A percentile compares a stretch with the other conserved stretches of the same genome.
Conservation (phyloP, 92 coral and sea anemone species). For the Micromussa lordhowensis region DNA sequence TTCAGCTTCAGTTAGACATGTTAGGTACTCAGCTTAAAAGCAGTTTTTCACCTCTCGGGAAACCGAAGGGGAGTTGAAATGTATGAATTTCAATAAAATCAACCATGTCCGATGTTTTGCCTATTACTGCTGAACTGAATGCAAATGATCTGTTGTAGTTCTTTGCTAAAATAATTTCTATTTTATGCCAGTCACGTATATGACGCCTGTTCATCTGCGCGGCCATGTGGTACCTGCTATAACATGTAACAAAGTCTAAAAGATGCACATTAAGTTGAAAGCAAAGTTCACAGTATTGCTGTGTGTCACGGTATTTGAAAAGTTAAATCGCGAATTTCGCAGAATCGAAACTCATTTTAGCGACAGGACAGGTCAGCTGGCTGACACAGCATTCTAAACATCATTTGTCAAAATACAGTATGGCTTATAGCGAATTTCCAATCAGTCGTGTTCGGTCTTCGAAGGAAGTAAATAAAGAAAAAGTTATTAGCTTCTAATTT, state of each 20-base stretch:
- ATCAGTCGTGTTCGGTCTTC: not conserved
- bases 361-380: not conserved
- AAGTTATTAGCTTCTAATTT: not conserved
- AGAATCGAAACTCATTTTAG: not conserved
- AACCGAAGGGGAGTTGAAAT: not conserved
- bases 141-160: not conserved
- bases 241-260: not conserved
- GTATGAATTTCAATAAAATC: not conserved
- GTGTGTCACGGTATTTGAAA: not conserved
- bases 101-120: not conserved
- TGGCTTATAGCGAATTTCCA: not conserved
- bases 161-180: not conserved
- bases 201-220: not conserved
- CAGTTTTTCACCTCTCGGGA: too few relatives aligned
- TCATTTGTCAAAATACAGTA: not conserved
- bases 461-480: not conserved
- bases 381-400: not conserved
- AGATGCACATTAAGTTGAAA: not conserved
- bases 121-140: not conserved
- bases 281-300: not conserved
- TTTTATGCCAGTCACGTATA: not conserved
- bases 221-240: not conserved
- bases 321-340: not conserved
- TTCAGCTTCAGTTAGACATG: not conserved
- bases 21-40: not conserved